Base-by-base conservation (phyloP, 2,888 invertebrate genomes). In the Macrostomum cliftonense region DNA sequence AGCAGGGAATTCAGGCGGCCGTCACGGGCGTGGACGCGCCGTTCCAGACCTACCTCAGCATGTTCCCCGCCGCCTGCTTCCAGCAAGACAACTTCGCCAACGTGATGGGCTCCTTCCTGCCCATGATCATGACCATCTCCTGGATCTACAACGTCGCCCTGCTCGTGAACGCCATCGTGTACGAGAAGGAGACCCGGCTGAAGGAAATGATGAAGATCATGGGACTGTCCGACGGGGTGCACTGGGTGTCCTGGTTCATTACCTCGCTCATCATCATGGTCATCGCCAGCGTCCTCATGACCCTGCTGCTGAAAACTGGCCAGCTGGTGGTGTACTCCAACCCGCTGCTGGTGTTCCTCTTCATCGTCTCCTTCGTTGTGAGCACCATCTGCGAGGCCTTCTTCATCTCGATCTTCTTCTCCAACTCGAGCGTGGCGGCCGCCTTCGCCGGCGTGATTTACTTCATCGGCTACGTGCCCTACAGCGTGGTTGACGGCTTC, bases 251-350 rank as follows among this genome's bases (percentile, higher is more conserved):
- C 13, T 78, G 77, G 77, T 77, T 77, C 57, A 68, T 77, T 48
- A 74, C 75, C 55, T 70, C 73, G 20, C 65, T 76, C 49, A 54
- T 72, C 7, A 67, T 74, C 45, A 74, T 75, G 72, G 51, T 68
- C 17, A 52, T 80, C 2, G 75, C 83, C 37, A 72, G 79, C 42
- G 76, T 82, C 60, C 71, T 86, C 16, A 63, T 73, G n/a, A 57
- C 64, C 2, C 48, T 66, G 1, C 55, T 68, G 1, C 56, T 70
- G 37, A 65, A 65, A 58, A 68, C 61, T 43, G 84, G 84, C 0
- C 75, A 76, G 38, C 77, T 88, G 13, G 66, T 85, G 51, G 78
- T 79, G 14, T 72, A 76, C 49, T 78, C 82, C 0, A 77, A 79
- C 58, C 75, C 79, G 20, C 58, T 55, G 39, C 72, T 85, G 1